Percentiles rank a stretch among this genome's conserved stretches.
Evolutionary conservation across 2,797 vertebrate species (phyloP).

Genomic region (Monodelphis domestica): DNA sequence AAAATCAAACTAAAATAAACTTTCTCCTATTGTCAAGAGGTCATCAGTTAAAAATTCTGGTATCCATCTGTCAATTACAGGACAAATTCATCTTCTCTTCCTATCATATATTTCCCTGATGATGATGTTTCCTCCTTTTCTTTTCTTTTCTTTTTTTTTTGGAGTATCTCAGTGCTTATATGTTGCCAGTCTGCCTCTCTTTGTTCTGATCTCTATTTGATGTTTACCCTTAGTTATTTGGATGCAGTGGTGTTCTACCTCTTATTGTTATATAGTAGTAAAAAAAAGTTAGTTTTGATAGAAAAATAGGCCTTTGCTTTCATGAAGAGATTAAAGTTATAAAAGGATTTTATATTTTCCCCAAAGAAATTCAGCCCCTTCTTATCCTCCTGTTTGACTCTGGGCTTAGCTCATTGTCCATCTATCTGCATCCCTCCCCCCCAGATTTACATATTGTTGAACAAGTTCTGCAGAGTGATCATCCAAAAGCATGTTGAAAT

Average conservation of each 20-base stretch:
- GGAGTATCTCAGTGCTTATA: neutral
- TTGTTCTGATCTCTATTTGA: neutral
- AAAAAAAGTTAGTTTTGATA: neutral
- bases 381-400: neutral
- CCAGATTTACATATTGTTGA: neutral
- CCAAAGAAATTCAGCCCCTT: neutral
- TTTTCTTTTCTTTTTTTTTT: no score
- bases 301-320: neutral
- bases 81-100: neutral
- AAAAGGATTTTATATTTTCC: neutral
- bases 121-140: neutral
- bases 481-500: neutral
- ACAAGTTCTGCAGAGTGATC: neutral
- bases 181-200: neutral
- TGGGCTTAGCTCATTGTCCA: neutral
- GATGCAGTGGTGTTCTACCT: neutral
- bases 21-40: neutral
- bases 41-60: neutral
- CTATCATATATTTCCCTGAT: neutral
- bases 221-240: neutral
- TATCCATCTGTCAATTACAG: neutral
- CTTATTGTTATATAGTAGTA: neutral
- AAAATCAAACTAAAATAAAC: neutral
- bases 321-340: neutral
- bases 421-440: neutral